Base-by-base conservation (phyloP, 2,888 invertebrate genomes). In the Drosophila mulleri region DNA sequence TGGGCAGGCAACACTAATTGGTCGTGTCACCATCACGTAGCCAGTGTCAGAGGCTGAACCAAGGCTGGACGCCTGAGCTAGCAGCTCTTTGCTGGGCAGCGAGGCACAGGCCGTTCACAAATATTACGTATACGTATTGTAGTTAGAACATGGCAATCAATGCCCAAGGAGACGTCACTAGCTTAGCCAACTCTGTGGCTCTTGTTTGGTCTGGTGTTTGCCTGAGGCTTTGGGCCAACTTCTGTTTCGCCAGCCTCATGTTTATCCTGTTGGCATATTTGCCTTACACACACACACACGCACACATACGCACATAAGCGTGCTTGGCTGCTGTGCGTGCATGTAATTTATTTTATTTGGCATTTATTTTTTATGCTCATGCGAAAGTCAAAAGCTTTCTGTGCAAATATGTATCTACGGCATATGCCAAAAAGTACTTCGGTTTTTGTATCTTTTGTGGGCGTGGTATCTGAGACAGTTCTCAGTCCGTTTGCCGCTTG, bases 1-100 rank as follows among this genome's bases (percentile, higher is more conserved):
- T 52, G 63, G 54, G 58, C 53, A 53, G 66, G 64, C 53, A 64
- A 86, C 84, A 84, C 89, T 84, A 84, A 84, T 84, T 84, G 84
- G 89, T 87, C 87, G 84, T 89, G 84, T 84, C 82, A 89, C 60
- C 75, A 87, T 79, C 84, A 89, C 89, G 84, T 84, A 78, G 72
- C 56, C 62, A 61, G 44, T 61, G 75, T 18, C 47, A 9, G 50
- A 26, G 18, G 12, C 42, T 39, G 37, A 8, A 2, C 8, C 18
- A 6, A 11, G 18, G 42, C 29, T 37, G 35, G 45, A 64, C 37
- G 37, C 48, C 26, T 35, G 39, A 44, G 60, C 41, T 35, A 47
- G 56, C 29, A 44, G 48, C 29, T 48, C 48, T 12, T 48, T n/a
- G 52, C 62, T 57, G 54, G 54, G 8, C 47, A 39, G 29, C 29